These are phyloP conservation scores for Tridacna gigas DNA, from an alignment of 2,888 invertebrate species.

Conservation along the genomic window DNA sequence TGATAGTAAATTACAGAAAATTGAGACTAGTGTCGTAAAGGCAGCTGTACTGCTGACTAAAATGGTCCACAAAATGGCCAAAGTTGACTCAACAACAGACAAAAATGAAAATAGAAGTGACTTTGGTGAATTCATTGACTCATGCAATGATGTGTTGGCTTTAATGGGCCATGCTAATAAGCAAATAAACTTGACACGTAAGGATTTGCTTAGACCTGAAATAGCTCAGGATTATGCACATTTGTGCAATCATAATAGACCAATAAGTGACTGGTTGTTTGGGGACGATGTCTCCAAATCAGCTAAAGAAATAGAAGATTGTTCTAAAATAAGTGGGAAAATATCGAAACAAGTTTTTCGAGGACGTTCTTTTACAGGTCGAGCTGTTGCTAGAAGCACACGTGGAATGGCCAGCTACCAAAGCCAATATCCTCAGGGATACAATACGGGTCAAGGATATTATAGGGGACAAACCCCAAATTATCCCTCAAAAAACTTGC, in stretches of 20 bases:
- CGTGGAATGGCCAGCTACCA: too few relatives aligned
- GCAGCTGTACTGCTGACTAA: constrained; percentile 46
- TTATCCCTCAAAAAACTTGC: constrained; percentile 32
- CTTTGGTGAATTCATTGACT: constrained; percentile 27
- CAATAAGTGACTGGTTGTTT: constrained; percentile 40
- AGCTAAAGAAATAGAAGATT: constrained; percentile 22
- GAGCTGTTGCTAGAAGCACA: neutral
- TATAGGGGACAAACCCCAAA: too few relatives aligned
- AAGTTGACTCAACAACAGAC: constrained; percentile 6
- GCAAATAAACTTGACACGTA: constrained; percentile 28
- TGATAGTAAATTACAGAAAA: constrained; percentile 40
- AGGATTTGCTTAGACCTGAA: constrained; percentile 22
- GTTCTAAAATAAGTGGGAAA: constrained; percentile 16
- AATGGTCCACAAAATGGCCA: constrained; percentile 36
- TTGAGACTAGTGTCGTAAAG: constrained; percentile 41
- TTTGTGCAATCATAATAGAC: constrained; percentile 14
- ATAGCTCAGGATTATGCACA: constrained; percentile 11
- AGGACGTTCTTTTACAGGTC: too few relatives aligned
- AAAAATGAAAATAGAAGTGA: constrained; percentile 8
- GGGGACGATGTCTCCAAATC: constrained; percentile 10
- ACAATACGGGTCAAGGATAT: too few relatives aligned
- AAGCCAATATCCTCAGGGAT: too few relatives aligned
- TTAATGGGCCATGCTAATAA: constrained; percentile 56
- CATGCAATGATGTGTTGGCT: constrained; percentile 35
- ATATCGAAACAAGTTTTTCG: neutral